phyloP scores from a whole-genome alignment of 2,113 vertebrate species.

The Gila orcuttii region DNA sequence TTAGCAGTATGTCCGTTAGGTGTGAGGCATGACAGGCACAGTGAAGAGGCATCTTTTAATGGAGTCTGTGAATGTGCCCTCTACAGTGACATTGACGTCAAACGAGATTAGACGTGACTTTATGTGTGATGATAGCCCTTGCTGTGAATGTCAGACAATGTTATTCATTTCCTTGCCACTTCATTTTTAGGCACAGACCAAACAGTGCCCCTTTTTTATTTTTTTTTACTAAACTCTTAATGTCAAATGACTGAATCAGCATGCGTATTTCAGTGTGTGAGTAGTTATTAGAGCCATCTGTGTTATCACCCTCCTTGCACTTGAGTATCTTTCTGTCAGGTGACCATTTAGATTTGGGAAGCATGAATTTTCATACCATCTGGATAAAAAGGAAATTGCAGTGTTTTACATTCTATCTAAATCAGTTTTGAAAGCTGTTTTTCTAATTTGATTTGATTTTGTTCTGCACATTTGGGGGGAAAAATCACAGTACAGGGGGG shows the following conservation, averaged over 20 bases:
- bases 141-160: constrained; percentile 60
- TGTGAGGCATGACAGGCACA: constrained; percentile 67
- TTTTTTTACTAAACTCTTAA: constrained; percentile 21
- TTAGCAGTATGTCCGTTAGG: constrained; percentile 66
- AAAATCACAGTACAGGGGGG: background rate
- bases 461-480: background rate
- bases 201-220: background rate
- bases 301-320: background rate
- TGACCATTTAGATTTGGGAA: constrained; percentile 11
- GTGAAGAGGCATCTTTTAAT: constrained; percentile 60
- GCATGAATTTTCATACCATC: background rate
- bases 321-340: background rate
- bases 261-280: constrained; percentile 5
- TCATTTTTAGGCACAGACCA: constrained; percentile 32
- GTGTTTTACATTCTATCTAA: too few species aligned
- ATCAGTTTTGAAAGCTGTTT: background rate
- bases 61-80: constrained; percentile 55
- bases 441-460: background rate
- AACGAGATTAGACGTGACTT: constrained; percentile 70
- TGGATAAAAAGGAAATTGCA: background rate
- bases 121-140: constrained; percentile 72
- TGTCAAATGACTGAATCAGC: constrained; percentile 38
- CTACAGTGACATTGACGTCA: constrained; percentile 73
- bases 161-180: constrained; percentile 38
- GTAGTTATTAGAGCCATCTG: constrained; percentile 32